A percentile compares a stretch with the other conserved stretches of the same genome.
phyloP scores from a whole-genome alignment of 1,140 invertebrate genomes.

The Lysiphlebus fabarum region DNA sequence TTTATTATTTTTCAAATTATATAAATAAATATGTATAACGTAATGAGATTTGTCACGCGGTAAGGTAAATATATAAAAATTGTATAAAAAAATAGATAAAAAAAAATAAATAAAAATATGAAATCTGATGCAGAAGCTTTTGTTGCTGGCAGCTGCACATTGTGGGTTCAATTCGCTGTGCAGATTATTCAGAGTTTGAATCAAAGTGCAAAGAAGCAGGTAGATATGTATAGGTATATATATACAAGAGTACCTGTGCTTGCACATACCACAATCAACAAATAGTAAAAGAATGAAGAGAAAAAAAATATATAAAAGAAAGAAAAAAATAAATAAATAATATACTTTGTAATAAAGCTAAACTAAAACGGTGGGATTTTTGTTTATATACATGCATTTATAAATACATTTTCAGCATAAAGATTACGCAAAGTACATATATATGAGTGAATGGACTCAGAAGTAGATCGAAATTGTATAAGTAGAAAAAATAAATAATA shows the following conservation, averaged over 20 bases:
- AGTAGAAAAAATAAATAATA: conserved; percentile 16
- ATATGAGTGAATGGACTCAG: background rate
- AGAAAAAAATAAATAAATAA: conserved; percentile 24
- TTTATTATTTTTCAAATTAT: conserved; percentile 16
- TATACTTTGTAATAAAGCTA: background rate
- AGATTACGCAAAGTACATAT: too few species aligned
- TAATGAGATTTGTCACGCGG: background rate
- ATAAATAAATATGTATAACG: background rate
- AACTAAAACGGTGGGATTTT: too few species aligned
- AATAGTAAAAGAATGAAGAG: conserved; percentile 12
- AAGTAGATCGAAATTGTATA: conserved; percentile 22
- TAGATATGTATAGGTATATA: too few species aligned
- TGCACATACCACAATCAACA: background rate
- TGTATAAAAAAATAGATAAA: too few species aligned
- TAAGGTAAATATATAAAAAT: too few species aligned
- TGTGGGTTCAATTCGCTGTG: conserved; percentile 19
- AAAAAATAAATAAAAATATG: too few species aligned
- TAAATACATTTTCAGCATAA: too few species aligned
- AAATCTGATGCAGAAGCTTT: too few species aligned
- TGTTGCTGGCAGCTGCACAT: conserved; percentile 5
- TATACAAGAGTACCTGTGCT: background rate
- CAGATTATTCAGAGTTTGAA: conserved; percentile 35
- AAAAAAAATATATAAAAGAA: conserved; percentile 2
- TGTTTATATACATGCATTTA: too few species aligned
- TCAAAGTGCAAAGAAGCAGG: conserved; percentile 30